phyloP scores from a whole-genome alignment of 92 coral and sea anemone species.

The Isaurus tuberculatus region DNA sequence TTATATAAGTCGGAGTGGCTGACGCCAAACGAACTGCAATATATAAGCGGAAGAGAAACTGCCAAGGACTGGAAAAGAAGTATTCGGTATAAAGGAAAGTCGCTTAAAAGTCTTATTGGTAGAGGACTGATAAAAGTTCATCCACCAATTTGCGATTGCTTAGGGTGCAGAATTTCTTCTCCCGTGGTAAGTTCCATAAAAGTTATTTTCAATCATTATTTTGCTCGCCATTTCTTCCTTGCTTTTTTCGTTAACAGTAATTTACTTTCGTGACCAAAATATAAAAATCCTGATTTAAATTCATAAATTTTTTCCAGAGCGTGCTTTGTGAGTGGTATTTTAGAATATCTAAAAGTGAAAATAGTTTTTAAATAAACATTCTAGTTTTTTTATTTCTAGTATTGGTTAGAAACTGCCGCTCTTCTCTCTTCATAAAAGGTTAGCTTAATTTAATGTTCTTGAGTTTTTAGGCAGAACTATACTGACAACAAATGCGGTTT shows the following conservation, averaged over 20 bases:
- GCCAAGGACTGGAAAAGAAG: slow-evolving; percentile 99
- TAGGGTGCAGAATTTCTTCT: slow-evolving; percentile 96
- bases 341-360: neutral
- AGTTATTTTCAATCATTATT: neutral
- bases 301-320: slow-evolving; percentile 7
- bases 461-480: neutral
- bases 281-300: slow-evolving; percentile 27
- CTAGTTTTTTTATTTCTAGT: neutral
- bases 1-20: slow-evolving; percentile 91
- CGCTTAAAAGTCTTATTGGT: slow-evolving; percentile 95
- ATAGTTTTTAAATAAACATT: neutral
- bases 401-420: neutral
- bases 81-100: slow-evolving; percentile 95
- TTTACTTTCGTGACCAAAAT: slow-evolving; percentile 38
- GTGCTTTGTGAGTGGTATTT: slow-evolving; percentile 25
- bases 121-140: slow-evolving; percentile 95
- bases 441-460: neutral
- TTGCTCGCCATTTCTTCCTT: slow-evolving; percentile 1
- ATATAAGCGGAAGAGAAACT: slow-evolving; percentile 98
- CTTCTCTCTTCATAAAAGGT: neutral
- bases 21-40: slow-evolving; percentile 97
- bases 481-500: slow-evolving; percentile 37
- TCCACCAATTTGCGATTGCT: slow-evolving; percentile 99
- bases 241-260: neutral
- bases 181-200: slow-evolving; percentile 87